Percentiles rank a stretch among this genome's conserved stretches.
phyloP scores from a whole-genome alignment of 2,888 invertebrate species.

The Sycophila texana region DNA sequence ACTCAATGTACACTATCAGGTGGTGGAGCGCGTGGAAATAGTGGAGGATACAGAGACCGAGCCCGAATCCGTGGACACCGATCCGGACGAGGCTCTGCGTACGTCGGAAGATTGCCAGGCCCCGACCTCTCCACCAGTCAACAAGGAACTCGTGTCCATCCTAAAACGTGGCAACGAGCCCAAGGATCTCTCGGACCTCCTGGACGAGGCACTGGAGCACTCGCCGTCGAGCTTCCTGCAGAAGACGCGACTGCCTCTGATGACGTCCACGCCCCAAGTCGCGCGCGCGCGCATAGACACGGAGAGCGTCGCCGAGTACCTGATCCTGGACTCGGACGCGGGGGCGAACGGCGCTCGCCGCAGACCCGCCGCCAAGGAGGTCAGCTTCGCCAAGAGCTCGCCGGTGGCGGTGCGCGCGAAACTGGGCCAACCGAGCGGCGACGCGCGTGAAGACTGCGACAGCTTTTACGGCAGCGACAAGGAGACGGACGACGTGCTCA shows the following conservation, averaged over 20 bases:
- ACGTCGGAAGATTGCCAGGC: not conserved
- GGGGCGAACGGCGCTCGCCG: slow-evolving; percentile 71
- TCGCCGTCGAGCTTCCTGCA: slow-evolving; percentile 53
- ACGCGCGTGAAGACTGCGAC: slow-evolving; percentile 75
- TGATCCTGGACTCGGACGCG: slow-evolving; percentile 68
- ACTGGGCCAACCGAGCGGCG: slow-evolving; percentile 57
- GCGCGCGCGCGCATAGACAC: slow-evolving; percentile 64
- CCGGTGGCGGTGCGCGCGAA: slow-evolving; percentile 36
- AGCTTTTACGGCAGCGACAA: slow-evolving; percentile 81
- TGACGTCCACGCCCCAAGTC: slow-evolving; percentile 38
- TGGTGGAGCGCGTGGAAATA: slow-evolving; percentile 76
- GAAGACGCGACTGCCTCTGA: not conserved
- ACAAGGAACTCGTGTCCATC: slow-evolving; percentile 41
- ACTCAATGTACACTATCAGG: slow-evolving; percentile 60
- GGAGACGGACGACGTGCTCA: slow-evolving; percentile 79
- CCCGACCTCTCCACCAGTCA: not conserved
- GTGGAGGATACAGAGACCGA: slow-evolving; percentile 75
- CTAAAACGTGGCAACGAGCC: slow-evolving; percentile 27
- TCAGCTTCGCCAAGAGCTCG: slow-evolving; percentile 39
- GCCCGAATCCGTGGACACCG: slow-evolving; percentile 69
- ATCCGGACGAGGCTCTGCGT: slow-evolving; percentile 60
- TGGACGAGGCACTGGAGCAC: slow-evolving; percentile 43
- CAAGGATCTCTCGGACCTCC: slow-evolving; percentile 32
- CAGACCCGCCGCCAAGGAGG: slow-evolving; percentile 48
- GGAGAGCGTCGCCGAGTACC: slow-evolving; percentile 70